Evolutionary conservation across 2,113 vertebrate genomes (phyloP), one percentile per base, ranked within the genome.

Genomic region (Neodon shergylaensis): DNA sequence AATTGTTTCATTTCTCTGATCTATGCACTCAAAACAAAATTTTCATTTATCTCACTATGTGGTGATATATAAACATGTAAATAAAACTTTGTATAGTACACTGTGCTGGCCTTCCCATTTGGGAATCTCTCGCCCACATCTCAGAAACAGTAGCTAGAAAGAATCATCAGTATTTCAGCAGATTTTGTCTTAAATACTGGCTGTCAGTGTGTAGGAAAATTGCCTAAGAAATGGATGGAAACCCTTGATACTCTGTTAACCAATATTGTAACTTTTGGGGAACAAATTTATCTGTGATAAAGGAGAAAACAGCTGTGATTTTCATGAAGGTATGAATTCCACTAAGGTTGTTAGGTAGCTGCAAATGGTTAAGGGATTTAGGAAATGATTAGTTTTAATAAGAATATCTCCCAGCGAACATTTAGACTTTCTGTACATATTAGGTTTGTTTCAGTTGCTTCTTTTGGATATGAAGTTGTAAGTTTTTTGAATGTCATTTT

Each of bases 401-500:
- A 92, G 73, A 96, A 74, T 76, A 19, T 90, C 76, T 95, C 68
- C 24, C 14, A 92, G 81, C 52, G 31, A 95, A 85, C 17, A 52
- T 82, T 94, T 92, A 86, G n/a, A 72, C 65, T 96, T 89, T 93
- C 31, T 47, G 72, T 49, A 24, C 52, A 63, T 63, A 39, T 91
- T 94, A 58, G 21, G 28, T 28, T 88, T 78, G 16, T 94, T 96
- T 96, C 44, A 26, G 8, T 22, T 97, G 49, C 21, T 92, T 87
- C 47, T 91, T 91, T 86, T 72, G 33, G 21, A 72, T 96, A 47
- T 82, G 81, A 61, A 90, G 47, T 94, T 96, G 65, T 36, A 79
- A 92, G 36, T 33, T 68, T 97, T 97, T 93, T 88, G 95, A 92
- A 79, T 95, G 70, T 88, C 54, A 88, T 73, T 96, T 92, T 88